Evolutionary conservation across 2,113 vertebrate species (phyloP).

Genomic region (Elgaria multicarinata): DNA sequence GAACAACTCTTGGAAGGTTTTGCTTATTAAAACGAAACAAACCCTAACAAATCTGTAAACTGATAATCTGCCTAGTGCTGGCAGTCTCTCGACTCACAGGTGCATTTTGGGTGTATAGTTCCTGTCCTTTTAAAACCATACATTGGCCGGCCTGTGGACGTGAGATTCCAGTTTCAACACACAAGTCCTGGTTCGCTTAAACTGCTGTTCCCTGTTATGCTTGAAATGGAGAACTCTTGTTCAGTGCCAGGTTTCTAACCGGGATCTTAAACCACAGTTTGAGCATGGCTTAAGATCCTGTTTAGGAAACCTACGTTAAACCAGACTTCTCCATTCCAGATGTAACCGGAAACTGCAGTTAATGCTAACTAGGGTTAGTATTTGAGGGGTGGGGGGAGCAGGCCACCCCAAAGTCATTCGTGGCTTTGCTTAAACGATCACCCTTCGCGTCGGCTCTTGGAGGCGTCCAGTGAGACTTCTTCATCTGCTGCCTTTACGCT

Average conservation of each 20-base stretch:
- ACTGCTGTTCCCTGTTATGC: background rate
- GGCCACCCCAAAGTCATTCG: background rate
- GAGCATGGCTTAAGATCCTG: background rate
- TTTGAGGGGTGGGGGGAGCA: background rate
- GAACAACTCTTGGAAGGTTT: background rate
- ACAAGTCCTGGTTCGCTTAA: background rate
- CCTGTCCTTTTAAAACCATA: background rate
- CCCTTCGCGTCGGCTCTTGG: background rate
- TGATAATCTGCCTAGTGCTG: background rate
- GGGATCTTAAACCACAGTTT: background rate
- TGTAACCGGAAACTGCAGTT: background rate
- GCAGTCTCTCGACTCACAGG: too few relatives aligned
- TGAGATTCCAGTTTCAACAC: background rate
- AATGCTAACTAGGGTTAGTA: background rate
- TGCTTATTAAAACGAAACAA: background rate
- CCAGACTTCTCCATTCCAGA: background rate
- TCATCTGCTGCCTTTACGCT: background rate
- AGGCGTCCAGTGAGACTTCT: background rate
- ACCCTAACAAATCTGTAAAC: background rate
- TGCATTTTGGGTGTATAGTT: background rate
- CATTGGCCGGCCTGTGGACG: background rate
- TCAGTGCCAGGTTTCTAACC: background rate
- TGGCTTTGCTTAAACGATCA: background rate
- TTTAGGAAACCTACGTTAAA: background rate
- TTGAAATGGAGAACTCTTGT: too few relatives aligned